Conservation (phyloP, 2,888 invertebrate species). For the Callyntrura guangdongensis region DNA sequence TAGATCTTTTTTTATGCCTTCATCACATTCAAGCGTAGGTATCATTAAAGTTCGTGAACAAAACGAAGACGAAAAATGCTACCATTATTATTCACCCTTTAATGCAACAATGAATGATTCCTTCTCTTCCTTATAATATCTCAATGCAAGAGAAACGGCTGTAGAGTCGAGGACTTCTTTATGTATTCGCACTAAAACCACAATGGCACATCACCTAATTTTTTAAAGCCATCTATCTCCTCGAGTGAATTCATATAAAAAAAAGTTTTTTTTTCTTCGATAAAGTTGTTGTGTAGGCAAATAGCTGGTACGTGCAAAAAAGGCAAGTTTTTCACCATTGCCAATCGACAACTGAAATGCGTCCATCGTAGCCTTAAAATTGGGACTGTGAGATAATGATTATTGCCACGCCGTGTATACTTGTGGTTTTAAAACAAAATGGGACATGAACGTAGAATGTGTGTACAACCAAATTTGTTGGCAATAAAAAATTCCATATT, state of each 20-base stretch:
- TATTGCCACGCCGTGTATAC: conserved; percentile 66
- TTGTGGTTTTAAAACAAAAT: conserved; percentile 68
- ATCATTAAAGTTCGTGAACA: conserved; percentile 33
- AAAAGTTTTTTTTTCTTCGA: conserved; percentile 6
- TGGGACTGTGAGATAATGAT: conserved; percentile 55
- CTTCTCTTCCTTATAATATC: conserved; percentile 36
- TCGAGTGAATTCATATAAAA: conserved; percentile 39
- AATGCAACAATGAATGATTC: conserved; percentile 39
- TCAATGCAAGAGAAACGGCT: conserved; percentile 36
- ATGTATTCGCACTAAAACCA: conserved; percentile 57
- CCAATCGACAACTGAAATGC: conserved; percentile 72
- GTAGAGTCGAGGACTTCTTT: not conserved
- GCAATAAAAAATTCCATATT: conserved; percentile 43
- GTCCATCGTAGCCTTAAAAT: conserved; percentile 63
- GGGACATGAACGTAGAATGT: conserved; percentile 54
- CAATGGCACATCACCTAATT: conserved; percentile 73
- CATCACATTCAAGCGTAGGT: conserved; percentile 39
- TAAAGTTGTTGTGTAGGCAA: not conserved
- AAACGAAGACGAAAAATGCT: conserved; percentile 27
- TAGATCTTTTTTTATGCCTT: conserved; percentile 38
- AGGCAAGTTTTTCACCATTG: conserved; percentile 67
- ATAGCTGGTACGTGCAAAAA: conserved; percentile 36
- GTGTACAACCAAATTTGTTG: conserved; percentile 57
- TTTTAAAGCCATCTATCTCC: conserved; percentile 52
- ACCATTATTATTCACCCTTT: conserved; percentile 25